A percentile compares a stretch with the other conserved stretches of the same genome.
phyloP scores from a whole-genome alignment of 2,113 vertebrate species.

The Pseudopipra pipra region DNA sequence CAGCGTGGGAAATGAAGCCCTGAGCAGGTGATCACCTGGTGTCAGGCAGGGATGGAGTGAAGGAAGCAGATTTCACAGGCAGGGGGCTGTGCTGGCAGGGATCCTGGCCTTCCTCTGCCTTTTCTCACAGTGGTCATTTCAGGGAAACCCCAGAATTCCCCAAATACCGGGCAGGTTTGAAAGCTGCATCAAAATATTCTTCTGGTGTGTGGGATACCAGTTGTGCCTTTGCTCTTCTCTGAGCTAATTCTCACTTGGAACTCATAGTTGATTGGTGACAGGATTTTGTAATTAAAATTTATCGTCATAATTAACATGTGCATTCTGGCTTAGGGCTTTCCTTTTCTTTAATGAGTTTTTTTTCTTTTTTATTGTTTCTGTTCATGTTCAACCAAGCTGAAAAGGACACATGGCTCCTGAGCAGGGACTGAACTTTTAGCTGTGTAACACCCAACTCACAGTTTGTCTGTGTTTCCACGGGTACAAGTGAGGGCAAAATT shows the following conservation, averaged over 20 bases:
- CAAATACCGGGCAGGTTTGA: background rate
- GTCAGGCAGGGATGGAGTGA: background rate
- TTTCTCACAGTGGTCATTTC: background rate
- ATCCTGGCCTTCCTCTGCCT: background rate
- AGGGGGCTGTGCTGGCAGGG: background rate
- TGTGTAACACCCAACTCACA: background rate
- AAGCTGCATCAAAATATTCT: background rate
- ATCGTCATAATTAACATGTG: background rate
- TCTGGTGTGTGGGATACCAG: fast-evolving
- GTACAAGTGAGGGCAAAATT: background rate
- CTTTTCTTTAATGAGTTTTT: background rate
- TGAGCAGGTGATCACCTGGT: background rate
- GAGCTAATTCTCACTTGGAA: background rate
- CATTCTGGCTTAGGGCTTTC: background rate
- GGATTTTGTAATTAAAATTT: background rate
- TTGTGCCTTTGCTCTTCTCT: background rate
- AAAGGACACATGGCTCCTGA: background rate
- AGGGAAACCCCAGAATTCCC: background rate
- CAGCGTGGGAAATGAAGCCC: background rate
- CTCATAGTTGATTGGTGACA: background rate
- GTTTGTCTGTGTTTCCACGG: background rate
- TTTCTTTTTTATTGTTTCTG: background rate
- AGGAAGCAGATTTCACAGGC: background rate
- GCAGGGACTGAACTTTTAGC: background rate
- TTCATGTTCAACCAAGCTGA: background rate